Conservation (phyloP, 2,888 invertebrate species). For the Agriopis leucophaearia region DNA sequence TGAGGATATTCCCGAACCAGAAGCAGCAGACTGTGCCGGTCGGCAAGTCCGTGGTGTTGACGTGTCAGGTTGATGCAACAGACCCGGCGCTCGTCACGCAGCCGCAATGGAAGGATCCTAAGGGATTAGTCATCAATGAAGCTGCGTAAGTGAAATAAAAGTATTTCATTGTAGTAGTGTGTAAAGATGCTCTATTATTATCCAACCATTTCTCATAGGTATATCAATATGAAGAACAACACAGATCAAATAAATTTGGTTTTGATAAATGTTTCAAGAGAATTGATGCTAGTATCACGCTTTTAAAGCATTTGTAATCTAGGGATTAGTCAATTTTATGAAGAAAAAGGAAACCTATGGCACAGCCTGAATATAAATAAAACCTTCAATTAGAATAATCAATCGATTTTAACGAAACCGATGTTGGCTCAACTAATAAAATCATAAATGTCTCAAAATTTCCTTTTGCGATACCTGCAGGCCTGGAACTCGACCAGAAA, state of each 20-base stretch:
- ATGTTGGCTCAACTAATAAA: not conserved
- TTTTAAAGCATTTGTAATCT: too few relatives aligned
- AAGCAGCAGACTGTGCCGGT: constrained; percentile 90
- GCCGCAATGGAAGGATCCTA: constrained; percentile 93
- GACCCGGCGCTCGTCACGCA: constrained; percentile 89
- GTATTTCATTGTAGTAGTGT: not conserved
- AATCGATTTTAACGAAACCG: too few relatives aligned
- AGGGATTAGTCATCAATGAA: constrained; percentile 89
- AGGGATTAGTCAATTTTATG: too few relatives aligned
- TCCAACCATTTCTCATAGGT: too few relatives aligned
- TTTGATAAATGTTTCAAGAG: too few relatives aligned
- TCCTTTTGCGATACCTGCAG: constrained; percentile 51
- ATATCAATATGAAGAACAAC: too few relatives aligned
- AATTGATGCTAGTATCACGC: too few relatives aligned
- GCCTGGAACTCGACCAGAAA: constrained; percentile 83
- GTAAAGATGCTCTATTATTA: too few relatives aligned
- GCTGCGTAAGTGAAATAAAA: constrained; percentile 85
- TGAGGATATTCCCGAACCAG: constrained; percentile 90
- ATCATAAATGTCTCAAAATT: not conserved
- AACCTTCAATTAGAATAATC: too few relatives aligned
- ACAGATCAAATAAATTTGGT: too few relatives aligned
- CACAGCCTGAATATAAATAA: too few relatives aligned
- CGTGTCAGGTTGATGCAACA: constrained; percentile 91
- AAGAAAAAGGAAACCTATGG: too few relatives aligned
- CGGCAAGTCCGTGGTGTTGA: constrained; percentile 91